Conservation (phyloP, 2,888 invertebrate species). For the Euphydryas editha region DNA sequence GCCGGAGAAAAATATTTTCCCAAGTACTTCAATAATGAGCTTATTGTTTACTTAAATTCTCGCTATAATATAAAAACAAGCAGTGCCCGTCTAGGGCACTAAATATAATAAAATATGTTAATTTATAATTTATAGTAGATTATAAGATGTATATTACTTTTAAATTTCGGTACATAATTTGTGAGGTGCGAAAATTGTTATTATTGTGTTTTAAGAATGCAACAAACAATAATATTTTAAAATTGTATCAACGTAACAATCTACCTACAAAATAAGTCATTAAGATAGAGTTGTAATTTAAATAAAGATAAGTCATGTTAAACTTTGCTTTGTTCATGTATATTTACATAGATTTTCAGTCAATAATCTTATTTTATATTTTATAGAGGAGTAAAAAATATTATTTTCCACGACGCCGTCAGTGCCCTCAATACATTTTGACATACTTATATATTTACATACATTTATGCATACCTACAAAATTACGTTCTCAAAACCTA, state of each 20-base stretch:
- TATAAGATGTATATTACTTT: background rate
- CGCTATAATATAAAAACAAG: too few species aligned
- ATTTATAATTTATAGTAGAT: background rate
- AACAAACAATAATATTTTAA: background rate
- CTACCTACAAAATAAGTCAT: background rate
- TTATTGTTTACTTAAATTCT: too few species aligned
- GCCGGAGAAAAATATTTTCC: constrained; percentile 27
- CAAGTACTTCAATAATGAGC: background rate
- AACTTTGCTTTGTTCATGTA: background rate
- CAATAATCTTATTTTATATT: background rate
- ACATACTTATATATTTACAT: constrained; percentile 57
- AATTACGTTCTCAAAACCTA: constrained; percentile 74
- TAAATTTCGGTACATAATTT: background rate
- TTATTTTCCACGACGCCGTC: constrained; percentile 47
- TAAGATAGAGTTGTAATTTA: background rate
- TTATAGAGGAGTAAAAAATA: constrained; percentile 42
- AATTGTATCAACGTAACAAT: too few species aligned
- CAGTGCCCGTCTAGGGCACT: too few species aligned
- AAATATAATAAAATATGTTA: too few species aligned
- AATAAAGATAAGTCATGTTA: background rate
- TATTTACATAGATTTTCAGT: background rate
- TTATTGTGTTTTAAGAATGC: background rate
- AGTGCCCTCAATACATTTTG: constrained; percentile 63
- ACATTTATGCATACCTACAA: constrained; percentile 63
- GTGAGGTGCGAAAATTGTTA: background rate